phyloP scores from a whole-genome alignment of 2,113 vertebrate species.

The Burhinus bistriatus region DNA sequence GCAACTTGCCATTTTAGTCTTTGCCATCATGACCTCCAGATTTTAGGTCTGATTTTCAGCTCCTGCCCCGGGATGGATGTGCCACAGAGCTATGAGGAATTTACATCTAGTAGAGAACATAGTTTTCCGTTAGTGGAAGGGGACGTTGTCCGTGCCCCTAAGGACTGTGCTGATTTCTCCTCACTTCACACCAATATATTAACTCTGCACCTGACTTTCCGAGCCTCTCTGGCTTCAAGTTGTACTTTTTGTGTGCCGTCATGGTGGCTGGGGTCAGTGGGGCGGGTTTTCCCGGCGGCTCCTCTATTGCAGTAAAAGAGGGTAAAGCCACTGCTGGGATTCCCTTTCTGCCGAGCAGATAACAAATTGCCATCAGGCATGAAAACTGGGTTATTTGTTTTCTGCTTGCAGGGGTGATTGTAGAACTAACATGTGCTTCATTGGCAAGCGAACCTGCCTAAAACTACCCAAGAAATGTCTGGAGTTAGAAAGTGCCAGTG shows the following conservation, averaged over 20 bases:
- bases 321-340: not conserved
- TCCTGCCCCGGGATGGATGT: fast-evolving
- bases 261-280: not conserved
- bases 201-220: not conserved
- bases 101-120: not conserved
- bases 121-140: not conserved
- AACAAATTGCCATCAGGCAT: not conserved
- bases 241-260: fast-evolving
- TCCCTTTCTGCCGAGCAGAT: not conserved
- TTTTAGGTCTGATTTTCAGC: not conserved
- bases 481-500: not conserved
- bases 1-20: not conserved
- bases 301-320: not conserved
- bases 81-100: not conserved
- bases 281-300: not conserved
- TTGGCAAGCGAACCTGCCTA: not conserved
- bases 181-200: not conserved
- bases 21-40: not conserved
- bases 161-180: not conserved
- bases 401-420: not conserved
- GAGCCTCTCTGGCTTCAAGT: not conserved
- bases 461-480: not conserved
- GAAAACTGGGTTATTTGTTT: not conserved
- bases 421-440: not conserved
- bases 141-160: fast-evolving